Evolutionary conservation across 2,888 invertebrate genomes (phyloP), one percentile per base, ranked within the genome.

Genomic region (Drepanosiphum platanoidis): DNA sequence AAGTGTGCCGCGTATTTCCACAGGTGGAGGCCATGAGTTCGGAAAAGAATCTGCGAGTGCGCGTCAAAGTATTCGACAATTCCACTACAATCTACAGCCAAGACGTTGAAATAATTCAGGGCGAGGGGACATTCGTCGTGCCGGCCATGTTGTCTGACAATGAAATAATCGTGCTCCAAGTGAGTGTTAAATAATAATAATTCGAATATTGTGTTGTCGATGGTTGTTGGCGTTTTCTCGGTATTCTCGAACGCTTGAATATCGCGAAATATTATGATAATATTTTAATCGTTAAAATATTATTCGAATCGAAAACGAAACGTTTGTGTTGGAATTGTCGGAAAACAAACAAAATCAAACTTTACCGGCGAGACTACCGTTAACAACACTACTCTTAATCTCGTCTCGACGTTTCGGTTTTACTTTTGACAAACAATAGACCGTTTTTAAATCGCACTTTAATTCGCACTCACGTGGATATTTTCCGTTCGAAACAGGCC

Each of bases 71-170:
- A 1, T 93, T 93, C 88, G 93, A 93, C 87, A 93, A 93, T 87
- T 93, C 93, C 88, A 93, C 93, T 0, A 92, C 93, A 87, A 93
- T 93, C 89, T 93, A 93, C 89, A 93, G 93, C 87, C 93, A 93
- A 89, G 93, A 93, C 87, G 93, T 93, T 79, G 93, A 93, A 89
- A 93, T 93, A 90, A 92, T 93, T 0, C 92, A 92, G 5, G 93
- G 93, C 0, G 93, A 93, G 89, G 93, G 93, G 8, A 90, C 90
- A 34, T 93, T 93, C 88, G 91, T 93, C n/a, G 93, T 93, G 0
- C 93, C 93, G 0, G 93, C 93, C 72, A 93, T 93, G 36, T 90
- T 93, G 90, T 93, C 93, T 3, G 93, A 93, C 88, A 92, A 93
- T 87, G 92, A 93, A 34, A 91, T 92, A 87, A 92, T 93, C 87